Conservation (phyloP, 2,113 vertebrate species). For the Rhinolophus ferrumequinum region DNA sequence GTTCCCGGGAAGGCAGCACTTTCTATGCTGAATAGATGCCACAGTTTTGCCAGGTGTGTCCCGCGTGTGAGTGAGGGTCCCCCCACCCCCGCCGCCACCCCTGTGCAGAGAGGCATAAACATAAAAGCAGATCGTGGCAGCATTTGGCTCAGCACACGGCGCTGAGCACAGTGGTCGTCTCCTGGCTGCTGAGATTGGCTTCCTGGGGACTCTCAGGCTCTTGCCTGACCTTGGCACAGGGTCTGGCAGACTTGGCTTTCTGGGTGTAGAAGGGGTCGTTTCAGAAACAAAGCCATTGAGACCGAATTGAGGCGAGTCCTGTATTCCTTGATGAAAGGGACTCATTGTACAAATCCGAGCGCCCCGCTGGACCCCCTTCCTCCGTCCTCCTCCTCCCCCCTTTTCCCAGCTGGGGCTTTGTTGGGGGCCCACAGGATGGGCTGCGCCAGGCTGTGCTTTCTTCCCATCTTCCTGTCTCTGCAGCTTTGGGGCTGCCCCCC, state of each 20-base stretch:
- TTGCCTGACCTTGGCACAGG: constrained; percentile 58
- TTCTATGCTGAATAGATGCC: not conserved
- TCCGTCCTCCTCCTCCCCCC: not conserved
- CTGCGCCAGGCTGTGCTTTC: constrained; percentile 22
- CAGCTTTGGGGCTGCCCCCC: constrained; percentile 4
- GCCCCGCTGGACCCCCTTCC: constrained; percentile 32
- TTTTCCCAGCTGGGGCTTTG: constrained; percentile 68
- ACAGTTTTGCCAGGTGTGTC: not conserved
- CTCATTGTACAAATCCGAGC: constrained; percentile 42
- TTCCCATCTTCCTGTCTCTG: constrained; percentile 67
- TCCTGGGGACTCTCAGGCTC: constrained; percentile 53
- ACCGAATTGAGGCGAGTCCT: not conserved
- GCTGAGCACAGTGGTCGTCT: not conserved
- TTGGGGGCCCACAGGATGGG: not conserved
- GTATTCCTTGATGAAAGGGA: constrained; percentile 59
- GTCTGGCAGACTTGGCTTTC: constrained; percentile 47
- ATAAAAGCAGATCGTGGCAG: constrained; percentile 41
- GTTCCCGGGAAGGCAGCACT: constrained; percentile 12
- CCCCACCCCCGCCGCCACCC: not conserved
- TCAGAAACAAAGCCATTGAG: constrained; percentile 66
- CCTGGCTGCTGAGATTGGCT: not conserved
- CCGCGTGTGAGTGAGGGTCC: not conserved
- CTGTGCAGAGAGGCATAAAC: not conserved
- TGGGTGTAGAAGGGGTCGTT: constrained; percentile 38
- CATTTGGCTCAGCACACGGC: not conserved